Evolutionary conservation across 2,113 vertebrate genomes (phyloP).

Genomic region (Hepsetus odoe): DNA sequence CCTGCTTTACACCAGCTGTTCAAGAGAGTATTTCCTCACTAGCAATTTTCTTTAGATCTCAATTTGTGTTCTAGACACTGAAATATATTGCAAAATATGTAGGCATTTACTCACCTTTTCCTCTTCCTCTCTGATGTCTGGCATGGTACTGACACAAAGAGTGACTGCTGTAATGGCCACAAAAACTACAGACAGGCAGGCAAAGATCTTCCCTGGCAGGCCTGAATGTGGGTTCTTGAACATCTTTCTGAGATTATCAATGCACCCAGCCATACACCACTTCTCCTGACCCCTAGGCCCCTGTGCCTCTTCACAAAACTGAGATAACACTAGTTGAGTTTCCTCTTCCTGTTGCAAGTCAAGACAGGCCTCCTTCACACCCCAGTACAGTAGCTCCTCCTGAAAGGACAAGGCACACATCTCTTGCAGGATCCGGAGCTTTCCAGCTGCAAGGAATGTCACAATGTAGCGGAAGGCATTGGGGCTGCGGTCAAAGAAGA

Average conservation of each 20-base stretch:
- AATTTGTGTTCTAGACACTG: background rate
- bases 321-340: constrained; percentile 59
- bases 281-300: constrained; percentile 64
- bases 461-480: constrained; percentile 92
- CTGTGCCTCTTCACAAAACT: constrained; percentile 68
- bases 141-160: constrained; percentile 97
- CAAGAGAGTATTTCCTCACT: no score
- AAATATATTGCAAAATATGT: background rate
- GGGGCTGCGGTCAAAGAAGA: constrained; percentile 96
- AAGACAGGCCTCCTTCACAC: constrained; percentile 88
- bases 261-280: constrained; percentile 71
- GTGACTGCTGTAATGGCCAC: constrained; percentile 94
- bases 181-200: constrained; percentile 90
- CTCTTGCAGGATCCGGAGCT: constrained; percentile 89
- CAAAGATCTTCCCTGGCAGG: constrained; percentile 92
- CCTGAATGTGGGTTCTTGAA: constrained; percentile 94
- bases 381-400: constrained; percentile 97
- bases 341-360: constrained; percentile 84
- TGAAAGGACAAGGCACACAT: constrained; percentile 95
- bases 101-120: constrained; percentile 83
- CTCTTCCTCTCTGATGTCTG: constrained; percentile 92
- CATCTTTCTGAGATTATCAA: constrained; percentile 87
- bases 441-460: constrained; percentile 90
- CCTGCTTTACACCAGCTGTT: no score
- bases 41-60: background rate